These are phyloP conservation scores for Molorchus minor DNA, from an alignment of 2,888 invertebrate species.

Conservation along the genomic window DNA sequence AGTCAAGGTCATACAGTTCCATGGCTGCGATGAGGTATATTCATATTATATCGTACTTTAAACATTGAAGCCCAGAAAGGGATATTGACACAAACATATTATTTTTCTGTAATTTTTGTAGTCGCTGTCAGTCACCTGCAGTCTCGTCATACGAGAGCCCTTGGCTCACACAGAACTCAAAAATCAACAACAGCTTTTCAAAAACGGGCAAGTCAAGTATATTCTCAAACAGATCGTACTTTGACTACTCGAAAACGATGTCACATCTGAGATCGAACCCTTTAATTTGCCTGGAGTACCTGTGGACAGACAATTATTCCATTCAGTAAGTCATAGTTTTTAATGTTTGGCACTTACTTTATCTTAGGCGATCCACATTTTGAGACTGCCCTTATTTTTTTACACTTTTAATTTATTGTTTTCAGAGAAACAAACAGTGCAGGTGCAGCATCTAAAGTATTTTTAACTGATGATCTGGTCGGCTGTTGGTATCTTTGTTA, in stretches of 20 bases:
- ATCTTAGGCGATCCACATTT: too few species aligned
- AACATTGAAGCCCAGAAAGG: neutral
- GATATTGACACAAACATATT: neutral
- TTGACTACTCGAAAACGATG: constrained; percentile 53
- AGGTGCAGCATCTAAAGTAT: constrained; percentile 77
- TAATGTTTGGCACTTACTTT: constrained; percentile 17
- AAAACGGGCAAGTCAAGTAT: neutral
- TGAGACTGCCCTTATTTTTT: too few species aligned
- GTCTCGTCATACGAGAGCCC: constrained; percentile 53
- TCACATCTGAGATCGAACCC: constrained; percentile 69
- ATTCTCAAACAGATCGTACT: constrained; percentile 59
- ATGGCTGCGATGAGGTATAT: constrained; percentile 64
- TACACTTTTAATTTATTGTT: constrained; percentile 6
- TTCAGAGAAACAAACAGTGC: constrained; percentile 60
- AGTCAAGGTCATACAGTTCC: constrained; percentile 65
- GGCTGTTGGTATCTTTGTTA: constrained; percentile 88
- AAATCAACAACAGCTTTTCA: constrained; percentile 46
- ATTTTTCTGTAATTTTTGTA: constrained; percentile 43
- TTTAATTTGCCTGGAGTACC: constrained; percentile 86
- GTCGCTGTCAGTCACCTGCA: constrained; percentile 65
- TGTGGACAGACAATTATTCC: constrained; percentile 82
- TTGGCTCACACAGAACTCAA: constrained; percentile 52
- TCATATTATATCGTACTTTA: constrained; percentile 42
- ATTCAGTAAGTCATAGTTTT: constrained; percentile 46
- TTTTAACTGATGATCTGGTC: constrained; percentile 85